These are phyloP conservation scores for Limenitis arthemis DNA, from an alignment of 2,888 invertebrate species.

Conservation along the genomic window DNA sequence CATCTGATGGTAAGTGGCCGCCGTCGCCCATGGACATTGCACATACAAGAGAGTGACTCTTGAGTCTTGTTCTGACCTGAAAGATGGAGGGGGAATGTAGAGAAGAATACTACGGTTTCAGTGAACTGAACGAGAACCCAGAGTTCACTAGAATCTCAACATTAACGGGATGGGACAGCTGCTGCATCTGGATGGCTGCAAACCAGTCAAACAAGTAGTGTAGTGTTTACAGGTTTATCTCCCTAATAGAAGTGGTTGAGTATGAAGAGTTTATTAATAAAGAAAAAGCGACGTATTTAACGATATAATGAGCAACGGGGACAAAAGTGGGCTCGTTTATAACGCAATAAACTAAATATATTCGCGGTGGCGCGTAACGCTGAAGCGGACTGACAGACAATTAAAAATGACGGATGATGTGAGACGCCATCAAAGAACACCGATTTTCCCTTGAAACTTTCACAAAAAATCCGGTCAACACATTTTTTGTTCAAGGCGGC, in stretches of 20 bases:
- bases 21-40: too few relatives aligned
- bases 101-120: too few relatives aligned
- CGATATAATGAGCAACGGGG: slow-evolving; percentile 38
- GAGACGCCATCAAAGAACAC: slow-evolving; percentile 45
- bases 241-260: neutral
- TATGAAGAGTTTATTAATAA: neutral
- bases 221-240: too few relatives aligned
- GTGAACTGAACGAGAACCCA: too few relatives aligned
- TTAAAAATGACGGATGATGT: slow-evolving; percentile 70
- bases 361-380: slow-evolving; percentile 52
- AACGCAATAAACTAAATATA: slow-evolving; percentile 68
- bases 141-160: too few relatives aligned
- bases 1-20: too few relatives aligned
- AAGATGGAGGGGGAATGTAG: too few relatives aligned
- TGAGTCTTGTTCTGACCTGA: too few relatives aligned
- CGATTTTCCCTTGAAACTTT: slow-evolving; percentile 30
- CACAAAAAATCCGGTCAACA: slow-evolving; percentile 46
- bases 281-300: neutral
- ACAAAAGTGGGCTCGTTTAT: slow-evolving; percentile 40
- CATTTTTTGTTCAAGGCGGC: slow-evolving; percentile 50
- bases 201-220: too few relatives aligned
- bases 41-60: too few relatives aligned
- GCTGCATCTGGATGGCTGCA: too few relatives aligned
- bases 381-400: slow-evolving; percentile 58
- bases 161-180: too few relatives aligned